These are phyloP conservation scores for Pygoscelis adeliae DNA, from an alignment of 2,113 vertebrate genomes.

Conservation along the genomic window DNA sequence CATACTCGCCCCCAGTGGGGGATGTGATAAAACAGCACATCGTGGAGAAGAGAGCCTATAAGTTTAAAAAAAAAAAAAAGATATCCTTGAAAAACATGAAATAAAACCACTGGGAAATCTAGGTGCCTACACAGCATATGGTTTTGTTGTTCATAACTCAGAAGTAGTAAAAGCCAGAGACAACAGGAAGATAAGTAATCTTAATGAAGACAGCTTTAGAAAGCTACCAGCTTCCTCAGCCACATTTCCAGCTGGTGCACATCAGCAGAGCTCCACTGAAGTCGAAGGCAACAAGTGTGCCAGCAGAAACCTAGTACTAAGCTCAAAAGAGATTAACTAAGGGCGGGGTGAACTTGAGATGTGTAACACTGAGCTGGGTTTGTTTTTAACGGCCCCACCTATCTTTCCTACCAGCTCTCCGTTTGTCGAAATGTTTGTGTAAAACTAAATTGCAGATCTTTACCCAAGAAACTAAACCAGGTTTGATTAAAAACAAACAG, in stretches of 20 bases:
- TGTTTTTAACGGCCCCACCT: not conserved
- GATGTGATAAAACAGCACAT: not conserved
- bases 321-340: not conserved
- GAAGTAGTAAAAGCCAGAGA: not conserved
- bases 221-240: not conserved
- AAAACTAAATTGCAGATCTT: not conserved
- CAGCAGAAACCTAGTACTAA: not conserved
- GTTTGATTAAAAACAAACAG: not conserved
- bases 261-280: not conserved
- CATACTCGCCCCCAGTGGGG: rapidly evolving
- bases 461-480: not conserved
- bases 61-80: not conserved
- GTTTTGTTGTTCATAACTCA: not conserved
- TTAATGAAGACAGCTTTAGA: not conserved
- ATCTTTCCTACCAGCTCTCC: not conserved
- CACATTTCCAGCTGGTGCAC: not conserved
- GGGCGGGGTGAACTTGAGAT: not conserved
- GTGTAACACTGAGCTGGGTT: not conserved
- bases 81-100: not conserved
- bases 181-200: not conserved
- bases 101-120: not conserved
- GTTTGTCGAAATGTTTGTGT: not conserved
- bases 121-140: not conserved
- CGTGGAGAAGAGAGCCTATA: not conserved
- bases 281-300: not conserved